Base-by-base conservation (phyloP, 2,888 invertebrate species). In the Miltochrista miniata region DNA sequence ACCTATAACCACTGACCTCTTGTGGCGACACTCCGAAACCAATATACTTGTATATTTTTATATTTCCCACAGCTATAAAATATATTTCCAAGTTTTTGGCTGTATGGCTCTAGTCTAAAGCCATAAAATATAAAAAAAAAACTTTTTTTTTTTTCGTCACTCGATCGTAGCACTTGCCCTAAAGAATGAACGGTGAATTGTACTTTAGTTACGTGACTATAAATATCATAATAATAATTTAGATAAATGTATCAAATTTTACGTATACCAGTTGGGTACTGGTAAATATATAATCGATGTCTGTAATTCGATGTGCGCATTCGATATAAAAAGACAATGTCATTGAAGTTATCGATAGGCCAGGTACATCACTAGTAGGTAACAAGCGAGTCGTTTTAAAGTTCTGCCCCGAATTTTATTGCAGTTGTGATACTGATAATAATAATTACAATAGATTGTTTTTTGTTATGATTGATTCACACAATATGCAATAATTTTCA, bases 401-500 rank as follows among this genome's bases (percentile, higher is more conserved):
- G 70, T 70, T 64, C 52, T 39, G 13, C 36, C 47, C 54, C 58
- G 74, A 72, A 71, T 63, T 47, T 76, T 79, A 79, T 79, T 80
- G 77, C 73, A 72, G 48, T 72, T 78, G 76, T 79, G 77, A 67
- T 71, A 61, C 76, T 79, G 77, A 67, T 71, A 61, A 56, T 50
- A 57, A 45, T 45, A 56, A 34, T 18, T 60, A 60, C 61, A 59
- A 61, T 42, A 46, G 48, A 43, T 56, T 38, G 18, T 64, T 66
- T 62, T 53, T 53, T 59, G 41, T 56, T 61, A 52, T 54, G 54
- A 50, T 45, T 59, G 18, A 44, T 56, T 36, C 45, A 60, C 79
- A 71, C 77, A 76, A 71, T 61, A 55, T 70, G 76, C 79, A 79
- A 76, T 80, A 74, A 75, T 71, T 35, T 75, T 79, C 64, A 43